Percentiles rank a stretch among this genome's conserved stretches.
Conservation (phyloP, 2,797 vertebrate species). For the Sebastes ruberrimus region DNA sequence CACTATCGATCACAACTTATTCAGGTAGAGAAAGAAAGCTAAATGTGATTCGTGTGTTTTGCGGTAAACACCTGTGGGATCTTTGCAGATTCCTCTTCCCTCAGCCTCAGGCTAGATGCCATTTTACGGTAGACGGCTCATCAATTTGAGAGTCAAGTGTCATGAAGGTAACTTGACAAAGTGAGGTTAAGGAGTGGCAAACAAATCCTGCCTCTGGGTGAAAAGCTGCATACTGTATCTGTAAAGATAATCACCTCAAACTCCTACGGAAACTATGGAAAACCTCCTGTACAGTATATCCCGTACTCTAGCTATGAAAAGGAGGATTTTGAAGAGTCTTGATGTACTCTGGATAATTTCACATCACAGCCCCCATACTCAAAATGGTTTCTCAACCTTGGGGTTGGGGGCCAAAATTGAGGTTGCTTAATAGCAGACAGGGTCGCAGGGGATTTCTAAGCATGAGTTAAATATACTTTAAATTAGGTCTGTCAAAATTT, state of each 20-base stretch:
- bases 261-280: background rate
- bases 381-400: background rate
- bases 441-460: background rate
- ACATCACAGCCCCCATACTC: background rate
- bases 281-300: background rate
- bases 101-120: background rate
- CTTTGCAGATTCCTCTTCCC: background rate
- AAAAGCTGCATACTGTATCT: background rate
- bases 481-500: background rate
- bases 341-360: background rate
- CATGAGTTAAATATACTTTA: background rate
- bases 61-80: background rate
- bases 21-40: background rate
- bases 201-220: background rate
- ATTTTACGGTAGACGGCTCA: background rate
- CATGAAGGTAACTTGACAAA: background rate
- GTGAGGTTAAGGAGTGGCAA: background rate
- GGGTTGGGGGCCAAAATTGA: too few relatives aligned
- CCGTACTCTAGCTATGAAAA: background rate
- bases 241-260: background rate
- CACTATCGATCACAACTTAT: background rate
- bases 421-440: too few relatives aligned
- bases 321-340: too few relatives aligned
- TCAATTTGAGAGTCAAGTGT: background rate
- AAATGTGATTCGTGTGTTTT: background rate